Evolutionary conservation across 2,888 invertebrate genomes (phyloP), one percentile per base, ranked within the genome.

Genomic region (Apoderus coryli): DNA sequence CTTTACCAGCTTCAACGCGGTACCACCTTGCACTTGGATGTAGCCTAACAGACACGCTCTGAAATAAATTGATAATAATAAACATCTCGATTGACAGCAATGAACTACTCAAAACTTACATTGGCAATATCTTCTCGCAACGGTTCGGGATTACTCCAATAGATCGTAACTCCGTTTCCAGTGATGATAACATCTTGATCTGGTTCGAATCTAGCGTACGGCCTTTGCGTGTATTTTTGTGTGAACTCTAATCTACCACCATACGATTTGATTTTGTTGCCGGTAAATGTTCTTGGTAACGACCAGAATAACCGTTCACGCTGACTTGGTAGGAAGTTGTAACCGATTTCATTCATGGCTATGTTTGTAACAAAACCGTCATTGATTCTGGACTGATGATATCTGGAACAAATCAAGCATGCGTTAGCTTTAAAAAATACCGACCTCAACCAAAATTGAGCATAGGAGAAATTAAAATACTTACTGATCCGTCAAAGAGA

Each of bases 121-220:
- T 76, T 63, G 39, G 65, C 55, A 31, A 63, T 56, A 19, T 67
- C 67, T 13, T 74, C 65, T 29, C 57, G 53, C 14, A 74, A 58
- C 3, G 63, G 54, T 15, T 55, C 54, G 2, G 74, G 72, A 49
- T 75, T 76, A 10, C 67, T 69, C 80, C 85, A 89, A 50, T 70
- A 73, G 13, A 90, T 53, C 1, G 78, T 76, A 10, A 77, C 64
- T 12, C 76, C 76, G 44, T 81, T 78, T 7, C 89, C 84, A 34
- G 74, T 69, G 1, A 93, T 65, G 22, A 90, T 72, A 2, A 92
- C 71, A 54, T 92, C 88, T 25, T 73, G 74, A 48, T 86, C 88
- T 10, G 70, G 69, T 25, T 63, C 61, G 7, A 59, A 57, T 27
- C 54, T 48, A 2, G 69, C 66, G 10, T 64, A 62, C 4, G 63